Evolutionary conservation across 2,113 vertebrate species (phyloP), one percentile per base, ranked within the genome.

Genomic region (Pelvicachromis taeniatus): DNA sequence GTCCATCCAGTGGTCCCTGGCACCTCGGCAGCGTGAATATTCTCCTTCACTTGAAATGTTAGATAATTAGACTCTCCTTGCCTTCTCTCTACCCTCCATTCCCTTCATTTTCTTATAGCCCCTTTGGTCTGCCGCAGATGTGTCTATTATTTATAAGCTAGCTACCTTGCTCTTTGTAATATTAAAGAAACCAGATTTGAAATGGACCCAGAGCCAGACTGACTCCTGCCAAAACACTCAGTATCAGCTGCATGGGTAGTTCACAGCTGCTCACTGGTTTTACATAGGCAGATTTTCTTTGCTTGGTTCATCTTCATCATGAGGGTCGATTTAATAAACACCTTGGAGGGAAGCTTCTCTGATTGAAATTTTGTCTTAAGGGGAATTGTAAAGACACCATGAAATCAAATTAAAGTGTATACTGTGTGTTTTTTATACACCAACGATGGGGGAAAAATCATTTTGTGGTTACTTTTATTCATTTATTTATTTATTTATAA

Each of bases 1-100:
- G 80, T 88, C 91, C 86, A 89, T 91, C 90, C 87, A 91, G 89
- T 92, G 87, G 75, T 85, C 83, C 82, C 73, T 90, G 89, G 93
- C 84, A 89, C 80, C 81, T 85, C 58, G 73, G 77, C 63, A 87
- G 91, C 87, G 26, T 88, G 91, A 89, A 88, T 90, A 89, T 83
- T 91, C 83, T 85, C 56, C 63, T 61, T 80, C 80, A 79, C 84
- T 70, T 61, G 58, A 88, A 84, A 86, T 88, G 91, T 88, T 83
- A 87, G 87, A 85, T 85, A 87, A 92, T 94, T 91, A 82, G 77
- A 33, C 68, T 86, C 54, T 77, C 78, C 16, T 82, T 81, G n/a
- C 65, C 31, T 70, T 81, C 13, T 19, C 55, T 55, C 48, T 58
- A 53, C 58, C 33, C 53, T 68, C 26, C 45, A n/a, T 73, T 79